These are phyloP conservation scores for Scrobipalpa atriplicella DNA, from an alignment of 2,888 invertebrate species.

Conservation along the genomic window DNA sequence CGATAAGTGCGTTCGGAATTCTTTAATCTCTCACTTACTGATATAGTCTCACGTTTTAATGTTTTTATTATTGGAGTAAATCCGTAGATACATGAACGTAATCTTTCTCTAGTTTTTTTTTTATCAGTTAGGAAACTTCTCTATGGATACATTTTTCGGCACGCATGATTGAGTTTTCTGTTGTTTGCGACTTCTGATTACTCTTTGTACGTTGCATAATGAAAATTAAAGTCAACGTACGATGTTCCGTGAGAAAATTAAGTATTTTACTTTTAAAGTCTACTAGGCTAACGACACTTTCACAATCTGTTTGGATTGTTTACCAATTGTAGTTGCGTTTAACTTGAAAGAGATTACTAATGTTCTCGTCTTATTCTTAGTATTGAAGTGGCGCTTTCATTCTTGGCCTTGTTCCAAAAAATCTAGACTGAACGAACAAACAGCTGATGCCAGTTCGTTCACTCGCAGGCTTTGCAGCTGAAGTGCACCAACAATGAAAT, in stretches of 20 bases:
- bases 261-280: background rate
- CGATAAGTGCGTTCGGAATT: background rate
- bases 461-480: background rate
- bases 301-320: no score
- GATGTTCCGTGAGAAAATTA: background rate
- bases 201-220: background rate
- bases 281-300: no score
- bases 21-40: background rate
- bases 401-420: conserved; percentile 9
- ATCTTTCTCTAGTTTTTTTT: background rate
- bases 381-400: conserved; percentile 22
- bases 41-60: background rate
- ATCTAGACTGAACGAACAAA: conserved; percentile 5
- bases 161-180: no score
- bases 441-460: background rate
- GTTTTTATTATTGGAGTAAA: background rate
- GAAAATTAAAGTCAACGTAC: no score
- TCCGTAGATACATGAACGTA: background rate
- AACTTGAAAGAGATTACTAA: no score
- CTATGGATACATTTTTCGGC: no score
- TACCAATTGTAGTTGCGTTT: no score
- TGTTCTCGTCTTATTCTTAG: background rate
- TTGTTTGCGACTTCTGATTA: background rate
- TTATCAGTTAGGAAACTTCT: background rate
- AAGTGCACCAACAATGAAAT: background rate